Evolutionary conservation across 2,888 invertebrate species (phyloP).

Genomic region (Anthrax anthrax): DNA sequence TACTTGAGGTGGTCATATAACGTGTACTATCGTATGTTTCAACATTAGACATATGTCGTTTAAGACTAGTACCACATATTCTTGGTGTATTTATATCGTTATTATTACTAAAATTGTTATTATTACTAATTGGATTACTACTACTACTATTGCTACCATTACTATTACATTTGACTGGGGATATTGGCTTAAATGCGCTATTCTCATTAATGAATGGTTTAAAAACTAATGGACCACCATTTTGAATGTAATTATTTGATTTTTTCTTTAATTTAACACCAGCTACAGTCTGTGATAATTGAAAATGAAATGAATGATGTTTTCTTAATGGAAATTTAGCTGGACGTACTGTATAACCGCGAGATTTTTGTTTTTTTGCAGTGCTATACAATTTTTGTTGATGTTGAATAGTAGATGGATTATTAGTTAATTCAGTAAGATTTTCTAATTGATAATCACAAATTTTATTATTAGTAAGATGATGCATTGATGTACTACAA

Average conservation of each 20-base stretch:
- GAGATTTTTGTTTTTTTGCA: neutral
- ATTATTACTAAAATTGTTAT: neutral
- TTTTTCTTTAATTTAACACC: conserved; percentile 15
- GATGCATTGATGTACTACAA: no score
- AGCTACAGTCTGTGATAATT: conserved; percentile 28
- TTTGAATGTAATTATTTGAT: conserved; percentile 5
- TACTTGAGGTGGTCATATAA: conserved; percentile 6
- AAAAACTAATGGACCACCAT: conserved; percentile 24
- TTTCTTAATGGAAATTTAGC: conserved; percentile 31
- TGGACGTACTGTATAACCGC: conserved; percentile 20
- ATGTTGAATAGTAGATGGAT: neutral
- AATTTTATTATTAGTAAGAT: no score
- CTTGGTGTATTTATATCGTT: conserved; percentile 12
- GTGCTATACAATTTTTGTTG: neutral
- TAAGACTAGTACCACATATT: conserved; percentile 19
- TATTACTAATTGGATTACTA: conserved; percentile 18
- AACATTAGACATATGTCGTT: conserved; percentile 18
- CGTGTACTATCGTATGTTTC: conserved; percentile 16
- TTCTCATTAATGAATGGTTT: conserved; percentile 27
- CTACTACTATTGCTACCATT: conserved; percentile 23
- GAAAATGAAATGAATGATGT: conserved; percentile 35
- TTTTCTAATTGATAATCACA: no score
- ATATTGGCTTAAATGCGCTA: conserved; percentile 32
- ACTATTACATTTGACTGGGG: conserved; percentile 17
- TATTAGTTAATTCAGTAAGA: no score